phyloP scores from a whole-genome alignment of 2,113 vertebrate genomes.

The Notarius quadriscutis region DNA sequence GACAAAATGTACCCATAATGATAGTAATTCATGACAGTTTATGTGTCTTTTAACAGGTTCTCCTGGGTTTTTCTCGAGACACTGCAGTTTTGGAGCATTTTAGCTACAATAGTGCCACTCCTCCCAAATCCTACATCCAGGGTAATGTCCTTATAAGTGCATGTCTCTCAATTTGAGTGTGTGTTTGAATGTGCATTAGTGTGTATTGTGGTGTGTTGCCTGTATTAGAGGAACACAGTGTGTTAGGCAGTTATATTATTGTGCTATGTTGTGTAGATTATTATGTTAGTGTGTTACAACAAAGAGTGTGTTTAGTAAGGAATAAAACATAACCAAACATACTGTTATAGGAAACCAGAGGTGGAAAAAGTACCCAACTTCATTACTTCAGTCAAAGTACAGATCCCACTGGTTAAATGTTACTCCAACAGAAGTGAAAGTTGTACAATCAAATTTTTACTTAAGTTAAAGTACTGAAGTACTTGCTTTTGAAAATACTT shows the following conservation, averaged over 20 bases:
- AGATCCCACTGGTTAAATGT: no score
- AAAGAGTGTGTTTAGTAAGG: background rate
- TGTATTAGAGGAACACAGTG: background rate
- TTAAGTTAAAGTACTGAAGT: no score
- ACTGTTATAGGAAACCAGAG: background rate
- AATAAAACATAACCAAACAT: background rate
- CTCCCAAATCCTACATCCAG: slow-evolving; percentile 88
- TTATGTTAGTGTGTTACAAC: background rate
- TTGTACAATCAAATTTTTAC: no score
- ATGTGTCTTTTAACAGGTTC: slow-evolving; percentile 74
- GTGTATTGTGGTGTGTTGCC: background rate
- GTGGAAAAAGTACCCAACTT: no score
- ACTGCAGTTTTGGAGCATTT: slow-evolving; percentile 91
- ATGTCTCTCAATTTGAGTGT: background rate
- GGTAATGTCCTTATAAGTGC: slow-evolving; percentile 72
- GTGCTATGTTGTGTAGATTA: background rate
- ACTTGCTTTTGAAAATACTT: no score
- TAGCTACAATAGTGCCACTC: slow-evolving; percentile 89
- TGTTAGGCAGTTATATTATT: background rate
- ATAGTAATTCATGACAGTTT: slow-evolving; percentile 2
- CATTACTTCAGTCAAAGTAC: no score
- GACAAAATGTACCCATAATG: background rate
- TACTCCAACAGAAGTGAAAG: no score
- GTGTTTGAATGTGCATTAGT: background rate
- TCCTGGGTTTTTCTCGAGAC: slow-evolving; percentile 95